Percentiles rank a stretch among this genome's conserved stretches.
Evolutionary conservation across 2,888 invertebrate genomes (phyloP).

Genomic region (Eudasyphora cyanicolor): DNA sequence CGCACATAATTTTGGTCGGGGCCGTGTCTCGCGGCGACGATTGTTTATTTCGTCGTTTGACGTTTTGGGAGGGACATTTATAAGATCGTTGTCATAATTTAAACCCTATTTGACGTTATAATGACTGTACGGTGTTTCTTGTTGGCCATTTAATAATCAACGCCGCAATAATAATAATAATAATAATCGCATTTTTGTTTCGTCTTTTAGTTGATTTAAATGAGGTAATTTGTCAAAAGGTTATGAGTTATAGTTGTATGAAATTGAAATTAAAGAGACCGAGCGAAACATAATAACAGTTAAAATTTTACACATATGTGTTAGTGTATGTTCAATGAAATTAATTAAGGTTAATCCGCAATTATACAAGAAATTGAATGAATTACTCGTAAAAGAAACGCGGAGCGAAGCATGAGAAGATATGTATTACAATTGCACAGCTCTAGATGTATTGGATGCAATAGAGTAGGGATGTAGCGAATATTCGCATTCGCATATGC

Average conservation of each 20-base stretch:
- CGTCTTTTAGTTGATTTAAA: conserved; percentile 40
- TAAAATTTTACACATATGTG: not conserved
- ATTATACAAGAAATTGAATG: not conserved
- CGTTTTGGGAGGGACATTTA: conserved; percentile 20
- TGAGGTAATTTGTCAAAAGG: conserved; percentile 50
- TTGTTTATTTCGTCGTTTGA: not conserved
- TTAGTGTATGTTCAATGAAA: not conserved
- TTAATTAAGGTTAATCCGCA: not conserved
- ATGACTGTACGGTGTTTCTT: conserved; percentile 37
- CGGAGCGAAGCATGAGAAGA: not conserved
- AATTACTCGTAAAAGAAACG: not conserved
- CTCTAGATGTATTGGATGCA: not conserved
- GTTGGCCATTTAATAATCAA: conserved; percentile 23
- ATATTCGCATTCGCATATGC: too few relatives aligned
- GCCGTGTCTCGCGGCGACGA: not conserved
- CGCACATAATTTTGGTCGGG: not conserved
- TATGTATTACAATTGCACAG: not conserved
- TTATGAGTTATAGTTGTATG: conserved; percentile 38
- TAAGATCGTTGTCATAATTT: conserved; percentile 56
- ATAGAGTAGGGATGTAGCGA: too few relatives aligned
- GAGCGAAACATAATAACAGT: not conserved
- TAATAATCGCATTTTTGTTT: conserved; percentile 29
- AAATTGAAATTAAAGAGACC: conserved; percentile 23
- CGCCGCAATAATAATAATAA: too few relatives aligned
- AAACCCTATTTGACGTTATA: conserved; percentile 55